Evolutionary conservation across 1,140 invertebrate genomes (phyloP).

Genomic region (Lucilia cuprina): DNA sequence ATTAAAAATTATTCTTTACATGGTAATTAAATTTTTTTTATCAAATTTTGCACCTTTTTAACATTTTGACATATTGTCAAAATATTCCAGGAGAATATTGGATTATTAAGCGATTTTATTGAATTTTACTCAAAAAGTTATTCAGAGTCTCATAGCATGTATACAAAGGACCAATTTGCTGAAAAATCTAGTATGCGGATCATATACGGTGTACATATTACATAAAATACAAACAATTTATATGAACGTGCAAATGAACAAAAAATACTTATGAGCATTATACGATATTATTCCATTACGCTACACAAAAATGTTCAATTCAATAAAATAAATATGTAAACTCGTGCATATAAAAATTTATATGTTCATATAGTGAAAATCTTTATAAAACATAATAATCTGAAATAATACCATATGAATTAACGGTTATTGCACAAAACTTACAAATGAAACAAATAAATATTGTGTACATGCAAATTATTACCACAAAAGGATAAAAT

Average conservation of each 20-base stretch:
- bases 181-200: neutral
- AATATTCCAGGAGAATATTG: too few species aligned
- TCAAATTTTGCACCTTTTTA: too few species aligned
- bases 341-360: neutral
- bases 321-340: neutral
- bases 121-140: too few species aligned
- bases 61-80: too few species aligned
- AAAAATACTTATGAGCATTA: neutral
- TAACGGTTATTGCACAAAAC: neutral
- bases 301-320: neutral
- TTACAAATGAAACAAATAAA: neutral
- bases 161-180: too few species aligned
- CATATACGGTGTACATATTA: neutral
- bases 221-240: too few species aligned
- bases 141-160: too few species aligned
- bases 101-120: too few species aligned
- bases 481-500: slow-evolving; percentile 20
- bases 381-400: neutral
- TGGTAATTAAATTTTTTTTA: too few species aligned
- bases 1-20: too few species aligned
- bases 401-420: slow-evolving; percentile 22
- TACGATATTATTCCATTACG: neutral
- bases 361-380: too few species aligned
- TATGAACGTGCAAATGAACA: neutral
- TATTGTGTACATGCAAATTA: neutral